phyloP scores from a whole-genome alignment of 2,113 vertebrate species.

The Shinisaurus crocodilurus region DNA sequence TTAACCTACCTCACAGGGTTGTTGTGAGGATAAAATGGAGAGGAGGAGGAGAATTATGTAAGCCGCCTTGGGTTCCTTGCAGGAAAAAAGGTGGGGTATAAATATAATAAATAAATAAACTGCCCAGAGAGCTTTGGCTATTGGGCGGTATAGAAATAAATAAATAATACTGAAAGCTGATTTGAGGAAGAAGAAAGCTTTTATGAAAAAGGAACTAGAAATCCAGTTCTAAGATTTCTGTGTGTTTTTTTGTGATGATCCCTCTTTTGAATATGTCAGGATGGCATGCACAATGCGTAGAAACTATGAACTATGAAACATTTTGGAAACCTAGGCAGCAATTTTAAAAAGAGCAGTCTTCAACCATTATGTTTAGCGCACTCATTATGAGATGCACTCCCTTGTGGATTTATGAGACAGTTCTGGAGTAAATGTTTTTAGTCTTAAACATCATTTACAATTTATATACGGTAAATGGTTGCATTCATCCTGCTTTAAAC shows the following conservation, averaged over 20 bases:
- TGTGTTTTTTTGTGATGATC: constrained; percentile 28
- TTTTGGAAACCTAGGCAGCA: background rate
- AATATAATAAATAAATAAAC: too few species aligned
- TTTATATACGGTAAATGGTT: background rate
- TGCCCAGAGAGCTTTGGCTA: too few species aligned
- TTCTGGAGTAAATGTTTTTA: background rate
- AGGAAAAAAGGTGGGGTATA: too few species aligned
- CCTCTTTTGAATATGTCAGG: background rate
- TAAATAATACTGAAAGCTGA: background rate
- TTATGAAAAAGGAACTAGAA: background rate
- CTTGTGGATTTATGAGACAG: constrained; percentile 12
- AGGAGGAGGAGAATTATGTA: too few species aligned
- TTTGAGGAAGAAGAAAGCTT: background rate
- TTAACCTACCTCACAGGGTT: too few species aligned
- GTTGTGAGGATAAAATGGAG: too few species aligned
- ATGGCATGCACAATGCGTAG: background rate
- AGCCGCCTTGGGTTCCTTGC: too few species aligned
- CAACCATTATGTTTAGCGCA: background rate
- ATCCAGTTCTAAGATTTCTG: background rate
- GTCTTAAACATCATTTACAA: background rate
- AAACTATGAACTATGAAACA: background rate
- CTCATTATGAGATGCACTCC: background rate
- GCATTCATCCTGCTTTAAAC: background rate
- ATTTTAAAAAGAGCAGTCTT: constrained; percentile 9
- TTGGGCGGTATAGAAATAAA: too few species aligned